Conservation (phyloP, 1,140 invertebrate genomes). For the Cryptotermes secundus region DNA sequence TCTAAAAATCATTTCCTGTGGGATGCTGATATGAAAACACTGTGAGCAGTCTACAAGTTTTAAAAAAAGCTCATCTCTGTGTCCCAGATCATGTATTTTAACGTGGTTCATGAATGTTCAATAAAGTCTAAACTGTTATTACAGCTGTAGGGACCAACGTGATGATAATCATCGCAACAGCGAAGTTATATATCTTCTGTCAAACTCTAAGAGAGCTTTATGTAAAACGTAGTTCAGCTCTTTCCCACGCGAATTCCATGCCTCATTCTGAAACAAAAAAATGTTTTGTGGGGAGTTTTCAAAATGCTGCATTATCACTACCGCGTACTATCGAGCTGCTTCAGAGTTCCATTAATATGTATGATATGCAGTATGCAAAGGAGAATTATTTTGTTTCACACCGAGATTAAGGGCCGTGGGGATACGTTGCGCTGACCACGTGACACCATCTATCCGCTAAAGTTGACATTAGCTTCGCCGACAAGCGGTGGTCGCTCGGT, state of each 20-base stretch:
- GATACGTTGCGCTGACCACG: too few species aligned
- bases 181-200: not conserved
- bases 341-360: not conserved
- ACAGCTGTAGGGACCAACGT: not conserved
- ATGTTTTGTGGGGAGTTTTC: not conserved
- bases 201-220: not conserved
- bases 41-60: not conserved
- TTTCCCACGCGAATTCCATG: not conserved
- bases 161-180: not conserved
- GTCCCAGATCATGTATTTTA: constrained; percentile 19
- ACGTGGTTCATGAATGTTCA: not conserved
- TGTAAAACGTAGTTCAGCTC: not conserved
- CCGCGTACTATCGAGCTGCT: not conserved
- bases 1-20: constrained; percentile 18
- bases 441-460: too few species aligned
- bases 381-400: too few species aligned
- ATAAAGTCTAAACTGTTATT: constrained; percentile 8
- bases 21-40: not conserved
- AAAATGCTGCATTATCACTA: not conserved
- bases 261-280: not conserved
- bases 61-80: not conserved
- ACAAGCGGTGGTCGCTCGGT: too few species aligned
- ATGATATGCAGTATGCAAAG: not conserved
- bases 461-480: too few species aligned
- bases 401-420: too few species aligned